Conservation (phyloP, 1,140 invertebrate genomes). For the Thaumetopoea pityocampa region DNA sequence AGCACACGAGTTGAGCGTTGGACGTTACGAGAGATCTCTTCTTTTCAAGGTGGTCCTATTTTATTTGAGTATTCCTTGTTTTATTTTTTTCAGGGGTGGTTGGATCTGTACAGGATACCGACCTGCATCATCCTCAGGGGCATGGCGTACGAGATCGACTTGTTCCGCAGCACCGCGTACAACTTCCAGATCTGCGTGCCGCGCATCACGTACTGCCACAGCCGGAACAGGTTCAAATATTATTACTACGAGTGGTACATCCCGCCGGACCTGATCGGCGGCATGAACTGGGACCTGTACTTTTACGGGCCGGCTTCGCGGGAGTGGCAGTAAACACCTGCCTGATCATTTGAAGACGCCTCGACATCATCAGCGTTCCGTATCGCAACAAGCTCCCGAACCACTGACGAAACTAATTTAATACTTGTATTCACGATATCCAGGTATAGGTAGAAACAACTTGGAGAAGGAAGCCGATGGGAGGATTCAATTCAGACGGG, state of each 20-base stretch:
- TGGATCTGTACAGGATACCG: slow-evolving; percentile 39
- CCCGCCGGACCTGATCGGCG: slow-evolving; percentile 31
- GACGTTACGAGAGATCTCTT: no score
- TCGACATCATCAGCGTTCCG: no score
- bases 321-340: slow-evolving; percentile 25
- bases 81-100: slow-evolving; percentile 39
- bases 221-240: slow-evolving; percentile 33
- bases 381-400: no score
- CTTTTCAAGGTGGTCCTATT: no score
- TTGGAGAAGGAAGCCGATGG: no score
- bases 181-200: slow-evolving; percentile 50
- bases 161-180: slow-evolving; percentile 35
- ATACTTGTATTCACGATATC: no score
- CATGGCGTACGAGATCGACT: slow-evolving; percentile 26
- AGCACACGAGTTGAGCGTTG: no score
- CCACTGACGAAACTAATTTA: no score
- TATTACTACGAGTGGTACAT: slow-evolving; percentile 54
- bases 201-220: slow-evolving; percentile 41
- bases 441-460: no score
- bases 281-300: slow-evolving; percentile 51
- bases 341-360: no score
- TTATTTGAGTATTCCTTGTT: background rate
- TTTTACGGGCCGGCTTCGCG: slow-evolving; percentile 37
- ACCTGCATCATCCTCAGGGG: slow-evolving; percentile 46
- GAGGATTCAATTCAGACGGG: no score